phyloP scores from a whole-genome alignment of 2,113 vertebrate genomes.

The Bufo gargarizans region DNA sequence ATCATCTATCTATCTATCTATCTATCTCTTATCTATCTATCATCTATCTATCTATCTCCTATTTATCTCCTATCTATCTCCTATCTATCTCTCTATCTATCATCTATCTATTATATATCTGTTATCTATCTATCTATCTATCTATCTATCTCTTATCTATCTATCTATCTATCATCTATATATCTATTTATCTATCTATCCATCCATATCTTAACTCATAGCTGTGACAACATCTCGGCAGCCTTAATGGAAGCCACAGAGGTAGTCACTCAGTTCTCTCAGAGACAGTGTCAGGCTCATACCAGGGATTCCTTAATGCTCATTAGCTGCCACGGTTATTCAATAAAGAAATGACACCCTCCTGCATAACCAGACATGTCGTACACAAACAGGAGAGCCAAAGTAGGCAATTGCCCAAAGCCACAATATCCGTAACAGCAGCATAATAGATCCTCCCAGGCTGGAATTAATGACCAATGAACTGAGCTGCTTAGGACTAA shows the following conservation, averaged over 20 bases:
- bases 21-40: too few relatives aligned
- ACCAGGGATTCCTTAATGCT: neutral
- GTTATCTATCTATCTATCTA: neutral
- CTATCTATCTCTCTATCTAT: too few relatives aligned
- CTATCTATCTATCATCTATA: neutral
- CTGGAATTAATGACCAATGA: conserved; percentile 18
- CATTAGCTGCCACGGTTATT: neutral
- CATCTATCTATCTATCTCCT: too few relatives aligned
- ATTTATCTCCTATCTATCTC: neutral
- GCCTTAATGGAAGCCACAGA: neutral
- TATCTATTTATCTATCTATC: neutral
- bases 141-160: too few relatives aligned
- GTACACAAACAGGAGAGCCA: neutral
- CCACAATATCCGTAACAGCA: neutral
- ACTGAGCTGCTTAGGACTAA: conserved; percentile 1
- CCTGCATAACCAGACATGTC: neutral
- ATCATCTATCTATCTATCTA: neutral
- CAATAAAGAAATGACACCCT: neutral
- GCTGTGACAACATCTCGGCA: too few relatives aligned
- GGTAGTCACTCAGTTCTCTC: neutral
- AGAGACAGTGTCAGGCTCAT: neutral
- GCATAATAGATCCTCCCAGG: neutral
- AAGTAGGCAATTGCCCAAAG: conserved; percentile 5
- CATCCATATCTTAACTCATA: neutral
- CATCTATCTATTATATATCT: too few relatives aligned